These are phyloP conservation scores for Apamea sordens DNA, from an alignment of 2,888 invertebrate species.

Conservation along the genomic window DNA sequence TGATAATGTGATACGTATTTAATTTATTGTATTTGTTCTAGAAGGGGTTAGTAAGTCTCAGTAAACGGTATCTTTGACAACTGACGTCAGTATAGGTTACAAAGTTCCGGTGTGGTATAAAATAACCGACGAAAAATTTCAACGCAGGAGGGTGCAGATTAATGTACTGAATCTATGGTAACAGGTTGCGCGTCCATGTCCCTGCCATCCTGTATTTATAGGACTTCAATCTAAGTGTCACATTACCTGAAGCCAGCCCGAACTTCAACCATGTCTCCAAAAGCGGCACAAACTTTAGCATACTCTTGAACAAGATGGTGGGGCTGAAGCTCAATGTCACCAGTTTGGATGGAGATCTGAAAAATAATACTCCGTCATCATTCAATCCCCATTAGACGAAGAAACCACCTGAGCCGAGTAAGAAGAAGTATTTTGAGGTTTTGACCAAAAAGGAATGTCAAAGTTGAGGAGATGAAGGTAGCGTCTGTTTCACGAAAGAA, in stretches of 20 bases:
- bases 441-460: too few relatives aligned
- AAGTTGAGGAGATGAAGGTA: not conserved
- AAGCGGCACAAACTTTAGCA: conserved; percentile 89
- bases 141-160: too few relatives aligned
- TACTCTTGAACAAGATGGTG: conserved; percentile 90
- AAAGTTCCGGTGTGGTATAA: not conserved
- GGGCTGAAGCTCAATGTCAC: conserved; percentile 87
- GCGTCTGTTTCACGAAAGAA: not conserved
- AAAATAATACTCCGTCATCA: not conserved
- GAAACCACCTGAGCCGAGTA: not conserved
- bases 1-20: not conserved
- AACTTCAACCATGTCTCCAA: conserved; percentile 91
- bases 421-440: not conserved
- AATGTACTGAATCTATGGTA: not conserved
- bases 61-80: not conserved
- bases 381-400: not conserved
- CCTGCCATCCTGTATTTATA: not conserved
- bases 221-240: not conserved
- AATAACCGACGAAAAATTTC: too few relatives aligned
- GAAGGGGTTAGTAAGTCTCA: not conserved
- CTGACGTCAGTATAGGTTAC: conserved; percentile 9
- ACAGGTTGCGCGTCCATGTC: not conserved
- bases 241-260: conserved; percentile 84
- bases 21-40: conserved; percentile 1
- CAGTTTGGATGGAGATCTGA: conserved; percentile 84